Percentiles rank a stretch among this genome's conserved stretches.
These are phyloP conservation scores for Danionella cerebrum DNA, from an alignment of 2,113 vertebrate genomes.

Conservation along the genomic window DNA sequence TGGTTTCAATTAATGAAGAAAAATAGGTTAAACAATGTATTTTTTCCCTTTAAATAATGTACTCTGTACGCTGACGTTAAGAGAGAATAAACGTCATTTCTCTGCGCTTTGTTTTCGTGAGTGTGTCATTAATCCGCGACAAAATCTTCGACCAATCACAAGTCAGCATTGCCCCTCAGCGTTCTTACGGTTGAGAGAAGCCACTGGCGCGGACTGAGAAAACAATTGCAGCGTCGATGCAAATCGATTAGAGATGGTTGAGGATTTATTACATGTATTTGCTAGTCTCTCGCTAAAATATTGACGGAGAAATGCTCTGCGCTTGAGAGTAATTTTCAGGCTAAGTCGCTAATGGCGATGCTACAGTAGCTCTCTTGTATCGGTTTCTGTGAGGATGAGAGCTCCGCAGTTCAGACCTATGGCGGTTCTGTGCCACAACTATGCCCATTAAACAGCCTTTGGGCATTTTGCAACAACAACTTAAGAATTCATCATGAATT, in stretches of 20 bases:
- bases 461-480: no score
- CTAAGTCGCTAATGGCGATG: constrained; percentile 8
- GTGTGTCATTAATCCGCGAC: constrained; percentile 19
- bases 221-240: not conserved
- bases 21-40: no score
- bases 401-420: no score
- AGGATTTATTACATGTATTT: not conserved
- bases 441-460: no score
- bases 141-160: constrained; percentile 22
- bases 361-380: not conserved
- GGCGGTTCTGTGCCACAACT: no score
- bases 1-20: no score
- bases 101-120: constrained; percentile 9
- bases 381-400: no score
- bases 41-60: no score
- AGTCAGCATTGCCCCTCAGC: constrained; percentile 22
- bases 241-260: not conserved
- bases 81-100: not conserved
- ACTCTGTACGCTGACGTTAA: no score
- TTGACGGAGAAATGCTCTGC: not conserved
- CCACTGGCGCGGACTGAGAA: not conserved
- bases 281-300: not conserved
- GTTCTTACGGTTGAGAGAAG: constrained; percentile 12
- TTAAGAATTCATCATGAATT: constrained; percentile 21
- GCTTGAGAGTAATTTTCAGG: not conserved